phyloP scores from a whole-genome alignment of 2,113 vertebrate species.

The Myiopsitta monachus region DNA sequence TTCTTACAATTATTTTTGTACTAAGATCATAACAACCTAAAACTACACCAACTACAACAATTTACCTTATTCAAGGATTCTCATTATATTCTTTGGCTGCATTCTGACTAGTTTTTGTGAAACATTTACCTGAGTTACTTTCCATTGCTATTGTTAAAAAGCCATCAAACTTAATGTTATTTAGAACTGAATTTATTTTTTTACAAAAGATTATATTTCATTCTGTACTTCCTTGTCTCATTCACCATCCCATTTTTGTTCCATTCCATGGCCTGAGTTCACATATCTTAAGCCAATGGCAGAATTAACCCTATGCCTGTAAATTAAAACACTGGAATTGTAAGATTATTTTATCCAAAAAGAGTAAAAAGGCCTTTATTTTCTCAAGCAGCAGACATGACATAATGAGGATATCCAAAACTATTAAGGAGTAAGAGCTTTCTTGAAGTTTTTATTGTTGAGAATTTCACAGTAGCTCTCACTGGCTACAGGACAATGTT shows the following conservation, averaged over 20 bases:
- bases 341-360: neutral
- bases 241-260: neutral
- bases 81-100: neutral
- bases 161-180: neutral
- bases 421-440: neutral
- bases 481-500: neutral
- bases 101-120: neutral
- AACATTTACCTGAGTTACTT: neutral
- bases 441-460: neutral
- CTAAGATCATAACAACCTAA: neutral
- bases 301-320: neutral
- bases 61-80: neutral
- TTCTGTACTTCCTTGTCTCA: neutral
- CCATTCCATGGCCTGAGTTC: rapidly evolving
- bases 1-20: neutral
- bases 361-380: neutral
- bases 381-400: neutral
- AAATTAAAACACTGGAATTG: neutral
- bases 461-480: neutral
- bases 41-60: neutral
- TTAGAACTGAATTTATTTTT: neutral
- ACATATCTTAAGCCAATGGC: neutral
- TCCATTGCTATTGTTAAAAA: neutral
- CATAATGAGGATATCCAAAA: neutral
- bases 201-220: neutral